Evolutionary conservation across 2,888 invertebrate species (phyloP).

Genomic region (Willowsia nigromaculata): DNA sequence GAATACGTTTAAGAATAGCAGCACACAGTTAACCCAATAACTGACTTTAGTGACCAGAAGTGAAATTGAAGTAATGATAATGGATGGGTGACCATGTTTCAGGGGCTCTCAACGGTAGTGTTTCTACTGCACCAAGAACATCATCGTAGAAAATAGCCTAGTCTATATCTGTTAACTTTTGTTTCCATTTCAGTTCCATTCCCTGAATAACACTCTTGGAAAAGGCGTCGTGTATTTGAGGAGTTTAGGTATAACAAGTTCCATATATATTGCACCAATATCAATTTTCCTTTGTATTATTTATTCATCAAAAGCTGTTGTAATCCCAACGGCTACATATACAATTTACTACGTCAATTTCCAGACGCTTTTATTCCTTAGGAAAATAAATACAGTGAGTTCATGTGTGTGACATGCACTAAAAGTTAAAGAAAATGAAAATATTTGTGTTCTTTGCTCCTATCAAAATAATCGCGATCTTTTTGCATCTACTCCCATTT

Average conservation of each 20-base stretch:
- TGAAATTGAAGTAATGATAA: background rate
- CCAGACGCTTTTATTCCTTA: background rate
- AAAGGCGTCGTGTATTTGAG: too few species aligned
- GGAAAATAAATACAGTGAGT: background rate
- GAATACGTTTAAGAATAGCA: too few species aligned
- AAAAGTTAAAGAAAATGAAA: background rate
- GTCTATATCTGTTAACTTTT: too few species aligned
- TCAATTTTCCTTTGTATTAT: background rate
- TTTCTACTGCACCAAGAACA: too few species aligned
- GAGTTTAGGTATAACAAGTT: background rate
- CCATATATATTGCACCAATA: too few species aligned
- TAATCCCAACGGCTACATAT: too few species aligned
- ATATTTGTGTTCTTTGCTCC: background rate
- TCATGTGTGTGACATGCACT: background rate
- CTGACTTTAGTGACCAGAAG: background rate
- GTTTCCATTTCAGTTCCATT: too few species aligned
- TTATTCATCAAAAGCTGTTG: background rate
- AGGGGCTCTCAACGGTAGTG: too few species aligned
- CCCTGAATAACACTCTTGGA: too few species aligned
- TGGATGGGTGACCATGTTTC: background rate
- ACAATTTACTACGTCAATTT: too few species aligned
- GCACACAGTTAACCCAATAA: too few species aligned
- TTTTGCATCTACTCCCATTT: background rate
- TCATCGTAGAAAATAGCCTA: too few species aligned
- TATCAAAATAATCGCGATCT: background rate